A percentile compares a stretch with the other conserved stretches of the same genome.
phyloP scores from a whole-genome alignment of 2,888 invertebrate genomes.

The Euplexia lucipara region DNA sequence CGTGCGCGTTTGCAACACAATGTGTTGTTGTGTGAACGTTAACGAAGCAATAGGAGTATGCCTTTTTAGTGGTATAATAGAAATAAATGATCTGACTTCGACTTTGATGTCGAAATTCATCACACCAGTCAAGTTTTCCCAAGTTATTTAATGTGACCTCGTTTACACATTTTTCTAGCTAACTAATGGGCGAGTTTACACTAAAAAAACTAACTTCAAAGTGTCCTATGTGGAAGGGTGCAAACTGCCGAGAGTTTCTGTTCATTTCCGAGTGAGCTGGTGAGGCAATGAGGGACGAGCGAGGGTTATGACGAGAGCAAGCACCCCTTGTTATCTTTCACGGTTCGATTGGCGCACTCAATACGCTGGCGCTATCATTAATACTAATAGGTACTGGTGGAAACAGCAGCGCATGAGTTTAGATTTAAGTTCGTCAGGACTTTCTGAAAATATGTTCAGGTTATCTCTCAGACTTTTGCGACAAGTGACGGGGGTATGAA shows the following conservation, averaged over 20 bases:
- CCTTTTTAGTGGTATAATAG: background rate
- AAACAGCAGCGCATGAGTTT: background rate
- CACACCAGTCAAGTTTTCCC: background rate
- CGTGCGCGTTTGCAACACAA: too few relatives aligned
- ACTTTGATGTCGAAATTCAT: background rate
- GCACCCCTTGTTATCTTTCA: slow-evolving; percentile 76
- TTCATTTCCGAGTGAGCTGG: slow-evolving; percentile 20
- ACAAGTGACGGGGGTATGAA: too few relatives aligned
- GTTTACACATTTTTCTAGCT: background rate
- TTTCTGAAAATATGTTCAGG: background rate
- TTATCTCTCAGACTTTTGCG: too few relatives aligned
- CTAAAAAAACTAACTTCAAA: slow-evolving; percentile 46
- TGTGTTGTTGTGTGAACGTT: too few relatives aligned
- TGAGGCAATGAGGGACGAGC: slow-evolving; percentile 28
- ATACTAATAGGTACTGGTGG: slow-evolving; percentile 65
- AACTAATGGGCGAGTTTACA: background rate
- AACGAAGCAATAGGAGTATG: too few relatives aligned
- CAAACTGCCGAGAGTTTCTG: slow-evolving; percentile 20
- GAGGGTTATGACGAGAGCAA: slow-evolving; percentile 55
- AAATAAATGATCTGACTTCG: too few relatives aligned
- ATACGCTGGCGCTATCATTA: slow-evolving; percentile 70
- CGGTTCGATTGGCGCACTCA: slow-evolving; percentile 70
- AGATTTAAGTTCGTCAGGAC: background rate
- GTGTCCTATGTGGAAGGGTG: slow-evolving; percentile 32
- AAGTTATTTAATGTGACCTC: background rate